Base-by-base conservation (phyloP, 2,888 invertebrate genomes). In the Xanthia togata region DNA sequence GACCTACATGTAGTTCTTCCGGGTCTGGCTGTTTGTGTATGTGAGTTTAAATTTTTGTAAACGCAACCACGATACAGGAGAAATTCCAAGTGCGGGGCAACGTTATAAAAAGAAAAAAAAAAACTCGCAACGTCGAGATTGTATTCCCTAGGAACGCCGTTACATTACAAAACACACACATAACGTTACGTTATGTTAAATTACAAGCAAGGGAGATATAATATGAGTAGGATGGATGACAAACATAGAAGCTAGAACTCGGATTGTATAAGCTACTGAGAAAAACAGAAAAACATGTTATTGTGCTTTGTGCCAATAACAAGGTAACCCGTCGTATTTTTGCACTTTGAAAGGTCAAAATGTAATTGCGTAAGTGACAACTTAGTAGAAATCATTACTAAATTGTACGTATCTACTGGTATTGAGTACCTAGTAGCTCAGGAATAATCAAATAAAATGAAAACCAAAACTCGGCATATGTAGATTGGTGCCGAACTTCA, bases 271-370 rank as follows among this genome's bases (percentile, higher is more conserved):
- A 44, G 35, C 3, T 44, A 26, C 23, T 41, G 57, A 23, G 41
- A 31, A 64, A 63, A 79, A 47, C 79, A 78, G 63, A 69, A 64
- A 78, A 76, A 69, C 78, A 82, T 70, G 82, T 69, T 76, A 79
- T 79, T 82, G 63, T 59, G 26, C 26, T 68, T 31, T 44, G 76
- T 65, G 77, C 68, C 82, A 79, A 82, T 64, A 76, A 69, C 76
- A 82, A 59, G 63, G n/a, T 44, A 38, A 26, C 14, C 35, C 11
- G n/a, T 63, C 47, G 17, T 73, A 80, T 57, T 47, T 80, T 50
- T 20, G n/a, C 5, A 9, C 6, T 62, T 35, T 35, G 23, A 20
- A n/a, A 76, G 50, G 47, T 47, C 55, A 63, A 47, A 47, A 73
- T 38, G 14, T 17, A 8, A 64, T 44, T 38, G 23, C 35, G 38